Conservation (phyloP, 2,113 vertebrate genomes). For the Tangachromis dhanisi region DNA sequence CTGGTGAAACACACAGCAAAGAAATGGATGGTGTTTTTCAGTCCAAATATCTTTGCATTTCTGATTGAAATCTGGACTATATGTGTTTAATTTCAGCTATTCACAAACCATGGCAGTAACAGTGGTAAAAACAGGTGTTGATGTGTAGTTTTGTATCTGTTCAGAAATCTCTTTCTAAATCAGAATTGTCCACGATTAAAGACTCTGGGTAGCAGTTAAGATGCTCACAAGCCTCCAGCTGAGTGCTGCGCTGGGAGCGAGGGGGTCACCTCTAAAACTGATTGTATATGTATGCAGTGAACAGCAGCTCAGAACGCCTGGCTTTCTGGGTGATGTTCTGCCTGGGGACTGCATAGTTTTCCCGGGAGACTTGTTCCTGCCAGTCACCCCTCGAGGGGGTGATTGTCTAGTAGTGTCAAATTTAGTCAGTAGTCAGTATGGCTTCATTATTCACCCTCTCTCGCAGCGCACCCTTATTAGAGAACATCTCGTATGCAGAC, state of each 20-base stretch:
- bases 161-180: background rate
- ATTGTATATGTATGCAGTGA: background rate
- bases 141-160: background rate
- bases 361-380: background rate
- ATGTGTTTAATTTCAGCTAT: background rate
- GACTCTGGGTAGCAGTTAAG: background rate
- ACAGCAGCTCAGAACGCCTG: background rate
- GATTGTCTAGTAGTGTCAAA: background rate
- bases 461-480: background rate
- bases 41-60: background rate
- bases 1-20: background rate
- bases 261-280: background rate
- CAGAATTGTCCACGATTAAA: background rate
- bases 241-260: background rate
- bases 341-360: background rate
- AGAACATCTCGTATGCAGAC: background rate
- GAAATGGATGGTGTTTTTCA: background rate
- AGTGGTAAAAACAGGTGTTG: accelerated
- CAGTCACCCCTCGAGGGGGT: background rate
- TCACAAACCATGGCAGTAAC: background rate
- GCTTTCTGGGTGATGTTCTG: background rate
- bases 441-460: background rate
- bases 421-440: background rate
- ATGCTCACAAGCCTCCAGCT: background rate
- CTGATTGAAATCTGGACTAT: background rate